Percentiles rank a stretch among this genome's conserved stretches.
phyloP scores from a whole-genome alignment of 2,113 vertebrate species.

The Oncorhynchus mykiss region DNA sequence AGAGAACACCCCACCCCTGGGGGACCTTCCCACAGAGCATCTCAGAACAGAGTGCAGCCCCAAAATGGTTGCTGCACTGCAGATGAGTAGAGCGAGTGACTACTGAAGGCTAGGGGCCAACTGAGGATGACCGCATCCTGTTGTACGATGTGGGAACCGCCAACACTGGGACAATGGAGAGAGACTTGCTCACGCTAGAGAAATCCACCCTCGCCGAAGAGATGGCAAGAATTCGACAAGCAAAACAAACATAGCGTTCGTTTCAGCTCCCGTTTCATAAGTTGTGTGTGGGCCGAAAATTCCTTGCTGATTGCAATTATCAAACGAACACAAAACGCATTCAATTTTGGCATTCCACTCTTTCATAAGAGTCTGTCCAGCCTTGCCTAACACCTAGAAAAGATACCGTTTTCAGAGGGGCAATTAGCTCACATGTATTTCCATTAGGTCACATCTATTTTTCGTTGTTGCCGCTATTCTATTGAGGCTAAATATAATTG shows the following conservation, averaged over 20 bases:
- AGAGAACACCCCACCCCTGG: constrained; percentile 38
- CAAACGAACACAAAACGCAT: constrained; percentile 14
- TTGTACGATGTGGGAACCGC: constrained; percentile 25
- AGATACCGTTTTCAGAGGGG: constrained; percentile 1
- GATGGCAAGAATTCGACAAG: constrained; percentile 40
- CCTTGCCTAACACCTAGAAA: constrained; percentile 14
- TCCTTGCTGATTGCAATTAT: constrained; percentile 11
- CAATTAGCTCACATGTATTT: constrained; percentile 4
- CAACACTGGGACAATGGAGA: background rate
- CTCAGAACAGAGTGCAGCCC: constrained; percentile 36
- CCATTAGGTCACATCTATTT: too few species aligned
- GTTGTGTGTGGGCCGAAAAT: constrained; percentile 39
- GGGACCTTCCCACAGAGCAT: constrained; percentile 32
- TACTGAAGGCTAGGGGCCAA: constrained; percentile 45
- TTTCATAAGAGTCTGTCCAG: background rate
- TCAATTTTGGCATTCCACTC: constrained; percentile 22
- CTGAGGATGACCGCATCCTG: constrained; percentile 33
- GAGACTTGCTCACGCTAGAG: constrained; percentile 41
- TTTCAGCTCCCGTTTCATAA: constrained; percentile 46
- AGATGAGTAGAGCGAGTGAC: constrained; percentile 50
- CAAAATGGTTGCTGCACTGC: constrained; percentile 32
- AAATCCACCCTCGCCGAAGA: constrained; percentile 42
- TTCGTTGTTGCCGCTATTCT: too few species aligned
- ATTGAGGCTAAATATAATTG: too few species aligned
- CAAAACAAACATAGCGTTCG: constrained; percentile 49